These are phyloP conservation scores for Atethmia centrago DNA, from an alignment of 2,888 invertebrate genomes.

Conservation along the genomic window DNA sequence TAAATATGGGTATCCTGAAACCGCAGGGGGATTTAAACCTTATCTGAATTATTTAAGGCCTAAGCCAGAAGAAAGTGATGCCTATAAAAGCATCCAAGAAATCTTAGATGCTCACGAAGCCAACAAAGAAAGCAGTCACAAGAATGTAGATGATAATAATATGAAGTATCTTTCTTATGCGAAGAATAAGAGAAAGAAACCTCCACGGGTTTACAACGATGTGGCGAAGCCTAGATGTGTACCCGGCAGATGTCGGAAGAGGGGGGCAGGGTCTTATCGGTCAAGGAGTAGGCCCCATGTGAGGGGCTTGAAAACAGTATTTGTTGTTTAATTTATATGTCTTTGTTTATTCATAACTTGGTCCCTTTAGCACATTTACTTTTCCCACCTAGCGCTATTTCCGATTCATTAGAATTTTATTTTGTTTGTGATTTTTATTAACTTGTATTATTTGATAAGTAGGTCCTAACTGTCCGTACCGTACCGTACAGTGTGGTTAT, in stretches of 20 bases:
- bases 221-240: conserved; percentile 73
- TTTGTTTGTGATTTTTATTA: not conserved
- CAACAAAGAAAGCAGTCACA: conserved; percentile 70
- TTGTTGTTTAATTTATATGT: conserved; percentile 36
- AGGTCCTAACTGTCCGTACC: not conserved
- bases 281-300: conserved; percentile 78
- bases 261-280: conserved; percentile 69
- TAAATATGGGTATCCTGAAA: conserved; percentile 68
- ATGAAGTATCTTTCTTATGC: conserved; percentile 72
- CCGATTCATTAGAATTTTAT: not conserved
- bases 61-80: conserved; percentile 75
- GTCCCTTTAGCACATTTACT: not conserved
- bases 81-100: conserved; percentile 82
- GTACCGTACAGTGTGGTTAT: not conserved
- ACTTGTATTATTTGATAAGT: not conserved
- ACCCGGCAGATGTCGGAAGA: conserved; percentile 78
- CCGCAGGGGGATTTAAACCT: conserved; percentile 61
- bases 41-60: conserved; percentile 62
- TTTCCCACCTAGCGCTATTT: not conserved
- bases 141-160: conserved; percentile 66
- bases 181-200: conserved; percentile 72
- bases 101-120: conserved; percentile 84
- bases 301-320: conserved; percentile 74
- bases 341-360: not conserved
- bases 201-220: conserved; percentile 62